Evolutionary conservation across 2,797 vertebrate genomes (phyloP), one percentile per base, ranked within the genome.

Genomic region (Pyrocephalus nanus): DNA sequence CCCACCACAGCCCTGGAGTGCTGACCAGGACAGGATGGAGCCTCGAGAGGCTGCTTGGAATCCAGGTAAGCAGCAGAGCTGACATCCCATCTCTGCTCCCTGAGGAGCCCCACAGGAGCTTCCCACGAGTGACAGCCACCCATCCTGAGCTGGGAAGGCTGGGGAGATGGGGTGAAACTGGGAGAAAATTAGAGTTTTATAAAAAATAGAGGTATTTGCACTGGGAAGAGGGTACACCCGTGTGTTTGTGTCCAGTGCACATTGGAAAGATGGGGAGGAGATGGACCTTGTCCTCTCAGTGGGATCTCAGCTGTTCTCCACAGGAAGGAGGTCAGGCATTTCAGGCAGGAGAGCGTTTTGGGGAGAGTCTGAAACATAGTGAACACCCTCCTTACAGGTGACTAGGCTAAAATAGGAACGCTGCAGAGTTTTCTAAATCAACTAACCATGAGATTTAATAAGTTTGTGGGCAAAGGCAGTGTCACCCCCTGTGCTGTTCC

Each of bases 161-260:
- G 65, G 27, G 45, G 27, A 80, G 29, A 12, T 12, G 29, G 30
- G 43, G 11, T n/a, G 29, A 48, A 89, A 38, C 19, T 12, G n/a
- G 27, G 42, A 40, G 34, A 38, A 73, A 61, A 32, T 0, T 1
- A 9, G 47, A 69, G 9, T 47, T 53, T 29, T 51, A 1, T 13
- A 1, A n/a, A 27, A 45, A 21, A 17, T 12, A 15, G 67, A 13
- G 2, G 3, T 15, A 8, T 4, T 75, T 80, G 57, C n/a, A 1
- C 15, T 7, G 25, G 16, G 43, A 43, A 15, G 36, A 14, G 43
- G 29, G 15, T 15, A 8, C 20, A 29, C 27, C 38, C 34, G 51
- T 21, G 58, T 4, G 0, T 19, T 51, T n/a, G 25, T 32, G 51
- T 30, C 36, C 21, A 1, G 18, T 6, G 8, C 25, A 45, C 1